Evolutionary conservation across 2,797 vertebrate genomes (phyloP).

Genomic region (Lemur catta): DNA sequence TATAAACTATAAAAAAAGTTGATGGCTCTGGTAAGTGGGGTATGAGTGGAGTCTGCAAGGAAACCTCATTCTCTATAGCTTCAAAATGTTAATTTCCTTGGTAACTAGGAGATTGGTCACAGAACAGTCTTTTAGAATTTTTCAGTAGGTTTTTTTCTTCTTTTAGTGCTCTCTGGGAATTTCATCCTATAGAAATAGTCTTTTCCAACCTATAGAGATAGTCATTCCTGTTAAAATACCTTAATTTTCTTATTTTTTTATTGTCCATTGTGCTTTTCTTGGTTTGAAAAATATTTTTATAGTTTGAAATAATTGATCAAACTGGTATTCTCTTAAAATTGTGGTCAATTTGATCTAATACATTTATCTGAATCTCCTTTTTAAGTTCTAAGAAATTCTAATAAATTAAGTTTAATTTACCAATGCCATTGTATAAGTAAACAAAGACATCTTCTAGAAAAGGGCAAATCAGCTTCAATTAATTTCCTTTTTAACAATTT

Average conservation of each 20-base stretch:
- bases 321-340: constrained; percentile 25
- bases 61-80: neutral
- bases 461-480: neutral
- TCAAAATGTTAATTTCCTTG: neutral
- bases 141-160: neutral
- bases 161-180: neutral
- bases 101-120: neutral
- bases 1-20: neutral
- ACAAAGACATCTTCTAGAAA: neutral
- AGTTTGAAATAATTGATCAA: constrained; percentile 38
- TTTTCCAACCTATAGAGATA: constrained; percentile 32
- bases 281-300: constrained; percentile 2
- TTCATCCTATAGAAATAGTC: neutral
- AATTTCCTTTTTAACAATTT: constrained; percentile 12
- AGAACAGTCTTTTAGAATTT: neutral
- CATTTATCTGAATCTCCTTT: neutral
- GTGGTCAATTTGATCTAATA: neutral
- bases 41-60: neutral
- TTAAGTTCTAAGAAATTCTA: neutral
- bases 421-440: constrained; percentile 10
- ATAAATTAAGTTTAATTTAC: constrained; percentile 10
- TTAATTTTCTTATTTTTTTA: constrained; percentile 18
- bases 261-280: neutral
- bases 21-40: neutral
- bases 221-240: constrained; percentile 16